Evolutionary conservation across 1,140 invertebrate genomes (phyloP), one percentile per base, ranked within the genome.

Genomic region (Leptinotarsa undecemlineata): DNA sequence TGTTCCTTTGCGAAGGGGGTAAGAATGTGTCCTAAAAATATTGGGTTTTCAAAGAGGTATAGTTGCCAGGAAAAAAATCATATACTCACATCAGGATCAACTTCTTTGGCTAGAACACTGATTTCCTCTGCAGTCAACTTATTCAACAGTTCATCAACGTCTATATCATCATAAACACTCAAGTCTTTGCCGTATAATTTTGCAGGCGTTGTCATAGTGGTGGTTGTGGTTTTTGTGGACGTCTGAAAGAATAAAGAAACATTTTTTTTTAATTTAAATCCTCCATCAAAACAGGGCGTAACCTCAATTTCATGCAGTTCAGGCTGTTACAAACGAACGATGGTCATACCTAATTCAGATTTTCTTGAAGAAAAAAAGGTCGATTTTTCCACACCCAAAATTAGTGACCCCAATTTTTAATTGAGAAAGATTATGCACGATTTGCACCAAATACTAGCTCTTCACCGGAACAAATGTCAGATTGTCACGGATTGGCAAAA

Each of bases 11-110:
- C 73, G 93, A 93, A 60, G 98, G 96, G 73, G 98, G 98, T 85
- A 99, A 90, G 86, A 98, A 92, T 79, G 94, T 93, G 87, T 99
- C 98, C 97, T 99, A 85, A 15, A 89, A 89, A 74, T 21, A 26
- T 15, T n/a, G 20, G 15, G 15, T 64, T 64, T 23, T 64, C 17
- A 21, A 21, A 19, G 17, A 6, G 17, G 51, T 14, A 57, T 6
- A 57, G 51, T 17, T 57, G 14, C 14, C 33, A 61, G 8, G 3
- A n/a, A 21, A 19, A 64, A 64, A 64, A 73, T 15, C 64, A 33
- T 74, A 13, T 83, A 90, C 95, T 96, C 89, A 99, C 97, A 90
- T 99, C 98, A 79, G 98, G 98, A 90, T 99, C 98, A 75, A 99
- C 97, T 91, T 99, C 98, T 88, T 96, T 97, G 80, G 97, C 97